Evolutionary conservation across 2,797 vertebrate species (phyloP), one percentile per base, ranked within the genome.

Genomic region (Gymnopithys bicolor): DNA sequence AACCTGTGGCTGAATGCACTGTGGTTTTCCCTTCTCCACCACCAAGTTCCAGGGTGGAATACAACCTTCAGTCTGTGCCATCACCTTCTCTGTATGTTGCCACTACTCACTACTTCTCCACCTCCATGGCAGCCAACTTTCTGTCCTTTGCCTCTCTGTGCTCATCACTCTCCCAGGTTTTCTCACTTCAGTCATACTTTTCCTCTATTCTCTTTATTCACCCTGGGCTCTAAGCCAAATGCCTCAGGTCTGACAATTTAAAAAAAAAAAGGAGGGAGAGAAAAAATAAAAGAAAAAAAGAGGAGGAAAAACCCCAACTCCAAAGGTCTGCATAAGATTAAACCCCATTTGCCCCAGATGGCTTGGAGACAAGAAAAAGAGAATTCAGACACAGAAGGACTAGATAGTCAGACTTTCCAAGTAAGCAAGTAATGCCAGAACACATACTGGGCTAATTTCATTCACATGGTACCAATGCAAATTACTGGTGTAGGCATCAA

Each of bases 161-260:
- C 52, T 82, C 87, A 91, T 68, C 53, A 60, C 48, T 83, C 37
- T 85, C 60, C 51, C 64, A 64, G 30, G 22, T 69, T 91, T 90
- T 77, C 84, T 73, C 46, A 71, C 58, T 78, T 91, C 39, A 74
- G 28, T 48, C 63, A 70, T 80, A 66, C 35, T 75, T 69, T 55
- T 87, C 27, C 70, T 73, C 55, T 78, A 55, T 89, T 52, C 56
- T 75, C 41, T 17, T 84, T 84, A 86, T 68, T 87, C 28, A 60
- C 16, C 3, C 46, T 35, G 25, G 94, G 78, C 87, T 69, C 19
- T 51, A n/a, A 94, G 87, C 75, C 84, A 95, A 94, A 93, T 25
- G 53, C 78, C 68, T 87, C 71, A 78, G 62, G 62, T 58, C 49
- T 81, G 46, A 87, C 9, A 82, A 30, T 23, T 13, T 48, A 62